Base-by-base conservation (phyloP, 92 coral and sea anemone genomes). In the Epizoanthus scotinus region DNA sequence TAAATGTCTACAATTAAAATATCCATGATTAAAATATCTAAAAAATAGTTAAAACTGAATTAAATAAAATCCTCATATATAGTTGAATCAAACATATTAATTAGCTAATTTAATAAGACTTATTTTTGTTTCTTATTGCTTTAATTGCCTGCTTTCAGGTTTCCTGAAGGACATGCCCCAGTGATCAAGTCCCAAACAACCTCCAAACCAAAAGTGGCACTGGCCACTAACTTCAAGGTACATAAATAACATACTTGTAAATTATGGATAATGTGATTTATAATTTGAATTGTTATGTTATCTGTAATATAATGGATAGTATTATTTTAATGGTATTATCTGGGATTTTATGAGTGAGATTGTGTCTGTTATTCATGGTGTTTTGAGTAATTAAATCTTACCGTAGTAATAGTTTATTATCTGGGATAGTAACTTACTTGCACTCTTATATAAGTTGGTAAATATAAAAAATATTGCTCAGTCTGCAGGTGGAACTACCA, bases 171-270 rank as follows among this genome's bases (percentile, higher is more conserved):
- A 63, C 88, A 88, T 59, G 82, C 62, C 13, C 88, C 88, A 20
- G 78, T 66, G 18, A 79, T 78, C 28, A 84, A 84, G 86, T 79
- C 85, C 25, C 91, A 84, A 26, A 59, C 88, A 15, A 56, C 85
- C 20, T 80, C 91, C 1, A 73, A 85, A 57, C 52, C 87, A 25
- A 88, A 72, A 57, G 78, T 84, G 9, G 59, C 82, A 53, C 82
- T 88, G 72, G 91, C 91, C 56, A 88, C 91, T 3, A 88, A 74
- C 25, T 88, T 88, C 52, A 85, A 88, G 88, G 91, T 74, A 55
- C 27, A 20, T 13, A 27, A 0, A n/a, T n/a, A n/a, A n/a, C n/a
- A n/a, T n/a, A n/a, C n/a, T 5, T 7, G 26, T 21, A 63, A 63
- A 1, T 36, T 13, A 3, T 63, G 67, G 14, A 21, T 34, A 5